Base-by-base conservation (phyloP, 2,888 invertebrate species). In the Rhagonycha lutea region DNA sequence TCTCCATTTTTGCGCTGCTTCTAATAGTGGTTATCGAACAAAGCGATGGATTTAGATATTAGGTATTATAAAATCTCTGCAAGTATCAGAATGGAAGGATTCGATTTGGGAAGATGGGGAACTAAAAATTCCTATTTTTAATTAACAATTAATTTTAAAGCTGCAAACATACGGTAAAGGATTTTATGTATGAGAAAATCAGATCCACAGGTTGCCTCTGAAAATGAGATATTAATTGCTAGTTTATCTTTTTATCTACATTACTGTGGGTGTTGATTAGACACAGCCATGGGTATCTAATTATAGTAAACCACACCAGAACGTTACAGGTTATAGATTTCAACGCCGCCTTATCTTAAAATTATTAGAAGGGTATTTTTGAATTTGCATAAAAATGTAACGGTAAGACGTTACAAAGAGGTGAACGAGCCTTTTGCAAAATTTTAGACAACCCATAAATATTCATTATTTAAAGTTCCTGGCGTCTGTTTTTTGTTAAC, bases 211-310 rank as follows among this genome's bases (percentile, higher is more conserved):
- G 62, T 73, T 76, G 74, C 71, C 77, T 73, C 71, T 74, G 77
- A 77, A 77, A 77, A 77, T 77, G 73, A 74, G 77, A 74, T 77
- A 77, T 77, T 77, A 77, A 77, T 77, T 77, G 71, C 74, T 71
- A 71, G 74, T 77, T 77, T 77, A 77, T 77, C 77, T 74, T 77
- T 77, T 77, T 77, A 77, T 77, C 77, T 77, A 77, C 73, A 77
- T 71, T 74, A 72, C 77, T 60, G 77, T 77, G 77, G 77, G 77
- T 77, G 77, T 77, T 77, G 77, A 77, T 77, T 77, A 74, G 77
- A 74, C 73, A 77, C 77, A 77, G 70, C 70, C 76, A 73, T 76
- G 76, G 70, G 70, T 73, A 73, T 73, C 76, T 76, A 76, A 76
- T 76, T 76, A 76, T 73, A 73, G 76, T 73, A 67, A 76, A 69